Evolutionary conservation across 2,797 vertebrate genomes (phyloP).

Genomic region (Tiaroga cobitis): DNA sequence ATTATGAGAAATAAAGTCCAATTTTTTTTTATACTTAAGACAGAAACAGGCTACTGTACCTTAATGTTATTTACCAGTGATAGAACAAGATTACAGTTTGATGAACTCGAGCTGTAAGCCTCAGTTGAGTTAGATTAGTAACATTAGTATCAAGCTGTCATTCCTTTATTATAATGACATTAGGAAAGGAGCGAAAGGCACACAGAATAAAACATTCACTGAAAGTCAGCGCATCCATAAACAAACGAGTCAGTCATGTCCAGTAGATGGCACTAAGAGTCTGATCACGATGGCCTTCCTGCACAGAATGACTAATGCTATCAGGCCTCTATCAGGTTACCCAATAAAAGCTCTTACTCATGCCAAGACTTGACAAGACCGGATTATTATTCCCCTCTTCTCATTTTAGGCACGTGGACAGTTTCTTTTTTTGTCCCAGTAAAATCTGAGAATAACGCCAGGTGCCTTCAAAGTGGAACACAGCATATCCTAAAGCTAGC

Average conservation of each 20-base stretch:
- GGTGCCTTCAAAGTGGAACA: neutral
- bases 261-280: slow-evolving; percentile 50
- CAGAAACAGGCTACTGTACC: neutral
- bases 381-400: neutral
- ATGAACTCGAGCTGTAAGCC: neutral
- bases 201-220: slow-evolving; percentile 12
- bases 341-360: slow-evolving; percentile 17
- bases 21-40: neutral
- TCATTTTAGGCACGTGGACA: slow-evolving; percentile 26
- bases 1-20: neutral
- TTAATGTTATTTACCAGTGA: neutral
- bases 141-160: slow-evolving; percentile 14
- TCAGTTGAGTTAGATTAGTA: slow-evolving; percentile 25
- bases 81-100: slow-evolving; percentile 9
- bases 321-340: neutral
- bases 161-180: slow-evolving; percentile 21
- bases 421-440: slow-evolving; percentile 34
- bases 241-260: slow-evolving; percentile 5
- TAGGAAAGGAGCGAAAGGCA: slow-evolving; percentile 14
- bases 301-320: slow-evolving; percentile 3
- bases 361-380: slow-evolving; percentile 6
- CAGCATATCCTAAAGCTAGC: slow-evolving; percentile 14
- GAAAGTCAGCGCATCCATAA: slow-evolving; percentile 16
- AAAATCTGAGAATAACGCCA: slow-evolving; percentile 39
- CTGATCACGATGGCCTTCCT: slow-evolving; percentile 9